phyloP scores from a whole-genome alignment of 2,797 vertebrate species.

The Galago senegalensis region DNA sequence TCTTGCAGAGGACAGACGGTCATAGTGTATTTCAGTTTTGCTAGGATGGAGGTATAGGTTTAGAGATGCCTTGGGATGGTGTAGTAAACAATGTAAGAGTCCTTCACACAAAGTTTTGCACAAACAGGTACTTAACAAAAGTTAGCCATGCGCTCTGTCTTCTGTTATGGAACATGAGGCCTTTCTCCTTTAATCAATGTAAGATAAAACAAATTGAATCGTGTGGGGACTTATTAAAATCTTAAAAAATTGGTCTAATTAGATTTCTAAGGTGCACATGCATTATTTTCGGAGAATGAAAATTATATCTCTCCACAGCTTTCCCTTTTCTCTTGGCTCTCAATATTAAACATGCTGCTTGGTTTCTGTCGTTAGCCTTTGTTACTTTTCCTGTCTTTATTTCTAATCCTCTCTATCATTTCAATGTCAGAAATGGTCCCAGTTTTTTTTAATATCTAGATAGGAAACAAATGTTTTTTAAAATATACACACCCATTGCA shows the following conservation, averaged over 20 bases:
- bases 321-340: not conserved
- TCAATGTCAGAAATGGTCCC: not conserved
- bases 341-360: not conserved
- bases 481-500: not conserved
- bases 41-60: not conserved
- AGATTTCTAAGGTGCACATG: not conserved
- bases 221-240: slow-evolving; percentile 30
- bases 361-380: slow-evolving; percentile 26
- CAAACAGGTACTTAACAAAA: not conserved
- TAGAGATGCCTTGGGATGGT: not conserved
- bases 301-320: not conserved
- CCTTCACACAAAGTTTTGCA: not conserved
- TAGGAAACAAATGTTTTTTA: not conserved
- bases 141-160: not conserved
- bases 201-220: not conserved
- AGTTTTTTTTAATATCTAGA: slow-evolving; percentile 10
- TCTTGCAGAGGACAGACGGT: not conserved
- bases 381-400: not conserved
- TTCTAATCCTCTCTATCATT: not conserved
- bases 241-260: not conserved
- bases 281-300: slow-evolving; percentile 17
- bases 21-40: not conserved
- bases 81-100: not conserved
- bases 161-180: not conserved
- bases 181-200: not conserved